Evolutionary conservation across 2,888 invertebrate species (phyloP).

Genomic region (Trilocha varians): DNA sequence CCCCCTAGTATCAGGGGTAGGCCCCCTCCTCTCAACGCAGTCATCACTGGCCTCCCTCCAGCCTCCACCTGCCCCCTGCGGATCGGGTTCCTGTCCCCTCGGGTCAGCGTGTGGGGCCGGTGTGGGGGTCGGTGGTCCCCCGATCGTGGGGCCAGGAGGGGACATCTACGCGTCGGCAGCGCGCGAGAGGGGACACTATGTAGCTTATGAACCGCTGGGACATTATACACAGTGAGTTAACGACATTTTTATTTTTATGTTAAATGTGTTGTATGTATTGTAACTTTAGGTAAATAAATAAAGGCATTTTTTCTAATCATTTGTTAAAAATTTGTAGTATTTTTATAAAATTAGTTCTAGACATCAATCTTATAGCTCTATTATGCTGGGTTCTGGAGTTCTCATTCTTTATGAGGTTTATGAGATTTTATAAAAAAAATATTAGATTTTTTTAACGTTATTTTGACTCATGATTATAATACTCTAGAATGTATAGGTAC

Average conservation of each 20-base stretch:
- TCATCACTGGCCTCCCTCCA: constrained; percentile 47
- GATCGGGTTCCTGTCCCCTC: constrained; percentile 40
- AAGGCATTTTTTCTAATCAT: too few species aligned
- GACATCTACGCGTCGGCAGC: constrained; percentile 61
- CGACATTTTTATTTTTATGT: not conserved
- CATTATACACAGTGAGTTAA: constrained; percentile 60
- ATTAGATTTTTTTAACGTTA: too few species aligned
- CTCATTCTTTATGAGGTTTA: too few species aligned
- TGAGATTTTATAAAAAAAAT: too few species aligned
- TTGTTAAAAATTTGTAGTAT: too few species aligned
- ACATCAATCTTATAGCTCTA: too few species aligned
- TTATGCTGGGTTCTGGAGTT: too few species aligned
- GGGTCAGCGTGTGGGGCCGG: constrained; percentile 37
- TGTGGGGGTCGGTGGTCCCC: constrained; percentile 6
- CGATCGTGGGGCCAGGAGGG: constrained; percentile 14
- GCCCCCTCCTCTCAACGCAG: constrained; percentile 53
- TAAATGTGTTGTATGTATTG: not conserved
- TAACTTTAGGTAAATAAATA: too few species aligned
- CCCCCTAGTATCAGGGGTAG: constrained; percentile 54
- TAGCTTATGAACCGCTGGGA: constrained; percentile 65
- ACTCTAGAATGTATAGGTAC: too few species aligned
- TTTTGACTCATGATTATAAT: too few species aligned
- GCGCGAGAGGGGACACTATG: constrained; percentile 63
- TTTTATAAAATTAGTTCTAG: too few species aligned
- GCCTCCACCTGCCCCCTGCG: constrained; percentile 44